These are phyloP conservation scores for Holothuria glaberrima DNA, from an alignment of 35 echinoderm and acorn worm genomes.

Conservation along the genomic window DNA sequence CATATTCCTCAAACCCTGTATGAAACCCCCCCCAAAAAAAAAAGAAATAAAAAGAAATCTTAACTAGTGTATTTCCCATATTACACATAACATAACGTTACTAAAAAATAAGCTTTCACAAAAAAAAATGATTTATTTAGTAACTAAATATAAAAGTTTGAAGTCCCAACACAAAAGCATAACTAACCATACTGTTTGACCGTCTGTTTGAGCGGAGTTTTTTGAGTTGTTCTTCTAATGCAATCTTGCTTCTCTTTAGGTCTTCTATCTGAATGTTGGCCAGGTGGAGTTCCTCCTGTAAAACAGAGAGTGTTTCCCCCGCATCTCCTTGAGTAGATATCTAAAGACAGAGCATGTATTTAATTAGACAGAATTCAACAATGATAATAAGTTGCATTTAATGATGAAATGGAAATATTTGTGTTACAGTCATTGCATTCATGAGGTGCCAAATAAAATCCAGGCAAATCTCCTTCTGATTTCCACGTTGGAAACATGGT, in stretches of 20 bases:
- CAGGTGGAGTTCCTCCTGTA: slow-evolving; percentile 73
- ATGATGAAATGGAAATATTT: no score
- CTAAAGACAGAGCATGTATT: background rate
- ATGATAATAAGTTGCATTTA: background rate
- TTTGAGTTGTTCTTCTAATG: slow-evolving; percentile 66
- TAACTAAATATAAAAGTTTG: no score
- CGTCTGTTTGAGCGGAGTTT: slow-evolving; percentile 60
- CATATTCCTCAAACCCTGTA: no score
- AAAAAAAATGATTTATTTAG: no score
- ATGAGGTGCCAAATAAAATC: background rate
- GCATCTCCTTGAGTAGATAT: background rate
- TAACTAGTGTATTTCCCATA: no score
- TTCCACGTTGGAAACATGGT: no score
- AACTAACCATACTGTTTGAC: slow-evolving; percentile 64
- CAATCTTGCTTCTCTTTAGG: slow-evolving; percentile 62
- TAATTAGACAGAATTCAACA: slow-evolving; percentile 10
- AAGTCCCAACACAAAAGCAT: background rate
- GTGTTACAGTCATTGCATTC: background rate
- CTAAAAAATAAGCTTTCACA: background rate
- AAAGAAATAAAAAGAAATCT: no score
- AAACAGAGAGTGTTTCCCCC: slow-evolving; percentile 38
- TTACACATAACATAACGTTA: background rate
- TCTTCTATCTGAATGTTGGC: slow-evolving; percentile 72
- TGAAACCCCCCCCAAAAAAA: no score
- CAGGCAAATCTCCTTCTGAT: no score